Conservation (phyloP, 2,113 vertebrate species). For the Ondatra zibethicus region DNA sequence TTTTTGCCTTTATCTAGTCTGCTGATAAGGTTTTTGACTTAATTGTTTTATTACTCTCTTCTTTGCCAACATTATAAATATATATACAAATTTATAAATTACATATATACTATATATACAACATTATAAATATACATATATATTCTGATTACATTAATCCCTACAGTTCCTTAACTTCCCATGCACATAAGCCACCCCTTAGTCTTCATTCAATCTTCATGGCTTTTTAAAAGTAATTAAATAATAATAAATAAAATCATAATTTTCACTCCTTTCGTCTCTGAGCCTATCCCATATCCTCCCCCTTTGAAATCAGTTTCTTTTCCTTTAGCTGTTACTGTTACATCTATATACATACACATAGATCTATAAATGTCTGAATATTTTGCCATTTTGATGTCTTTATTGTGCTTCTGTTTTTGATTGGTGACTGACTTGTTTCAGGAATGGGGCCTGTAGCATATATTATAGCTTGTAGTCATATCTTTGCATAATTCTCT, state of each 20-base stretch:
- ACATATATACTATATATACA: too few relatives aligned
- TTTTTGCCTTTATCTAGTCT: not conserved
- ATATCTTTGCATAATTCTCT: not conserved
- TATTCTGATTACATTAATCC: not conserved
- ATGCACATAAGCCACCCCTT: not conserved
- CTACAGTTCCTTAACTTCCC: too few relatives aligned
- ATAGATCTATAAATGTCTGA: not conserved
- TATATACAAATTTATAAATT: too few relatives aligned
- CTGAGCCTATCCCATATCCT: not conserved
- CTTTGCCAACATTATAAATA: not conserved
- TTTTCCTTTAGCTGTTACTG: not conserved
- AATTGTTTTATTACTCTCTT: not conserved
- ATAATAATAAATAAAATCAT: not conserved
- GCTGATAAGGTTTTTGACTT: not conserved
- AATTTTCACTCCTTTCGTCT: not conserved
- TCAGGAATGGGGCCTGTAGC: not conserved
- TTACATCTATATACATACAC: not conserved
- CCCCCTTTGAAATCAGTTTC: not conserved
- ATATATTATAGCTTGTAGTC: not conserved
- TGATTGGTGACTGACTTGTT: not conserved
- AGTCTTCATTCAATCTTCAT: not conserved
- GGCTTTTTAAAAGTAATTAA: not conserved
- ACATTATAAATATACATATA: not conserved
- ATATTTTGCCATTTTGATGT: not conserved
- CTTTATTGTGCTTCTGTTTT: not conserved